A percentile compares a stretch with the other conserved stretches of the same genome.
phyloP scores from a whole-genome alignment of 2,888 invertebrate genomes.

The Halictus quadricinctus region DNA sequence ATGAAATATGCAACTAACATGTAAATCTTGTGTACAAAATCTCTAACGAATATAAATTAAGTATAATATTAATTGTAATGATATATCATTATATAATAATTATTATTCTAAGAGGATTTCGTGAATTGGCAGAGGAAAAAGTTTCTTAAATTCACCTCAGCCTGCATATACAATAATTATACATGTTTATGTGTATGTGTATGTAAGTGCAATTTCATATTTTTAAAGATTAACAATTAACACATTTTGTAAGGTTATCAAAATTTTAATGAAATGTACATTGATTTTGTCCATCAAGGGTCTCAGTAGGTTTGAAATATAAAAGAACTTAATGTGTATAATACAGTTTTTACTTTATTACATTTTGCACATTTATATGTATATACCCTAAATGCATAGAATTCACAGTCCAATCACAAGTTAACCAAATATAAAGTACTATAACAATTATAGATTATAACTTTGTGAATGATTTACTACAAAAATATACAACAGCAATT shows the following conservation, averaged over 20 bases:
- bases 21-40: too few relatives aligned
- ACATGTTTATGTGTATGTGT: too few relatives aligned
- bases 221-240: background rate
- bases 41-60: too few relatives aligned
- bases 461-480: constrained; percentile 39
- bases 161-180: too few relatives aligned
- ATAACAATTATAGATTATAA: constrained; percentile 42
- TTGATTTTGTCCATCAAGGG: constrained; percentile 1
- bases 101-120: background rate
- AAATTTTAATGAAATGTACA: background rate
- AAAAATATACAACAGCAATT: constrained; percentile 42
- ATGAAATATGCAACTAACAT: too few relatives aligned
- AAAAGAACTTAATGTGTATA: constrained; percentile 13
- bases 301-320: background rate
- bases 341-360: constrained; percentile 17
- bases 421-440: constrained; percentile 42
- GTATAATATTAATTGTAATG: too few relatives aligned
- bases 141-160: background rate
- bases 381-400: constrained; percentile 18
- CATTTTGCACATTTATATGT: constrained; percentile 19
- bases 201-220: background rate
- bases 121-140: background rate
- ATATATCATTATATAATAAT: too few relatives aligned
- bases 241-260: background rate
- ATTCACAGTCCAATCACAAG: constrained; percentile 21